These are phyloP conservation scores for Tachuris rubrigastra DNA, from an alignment of 2,113 vertebrate species.

Conservation along the genomic window DNA sequence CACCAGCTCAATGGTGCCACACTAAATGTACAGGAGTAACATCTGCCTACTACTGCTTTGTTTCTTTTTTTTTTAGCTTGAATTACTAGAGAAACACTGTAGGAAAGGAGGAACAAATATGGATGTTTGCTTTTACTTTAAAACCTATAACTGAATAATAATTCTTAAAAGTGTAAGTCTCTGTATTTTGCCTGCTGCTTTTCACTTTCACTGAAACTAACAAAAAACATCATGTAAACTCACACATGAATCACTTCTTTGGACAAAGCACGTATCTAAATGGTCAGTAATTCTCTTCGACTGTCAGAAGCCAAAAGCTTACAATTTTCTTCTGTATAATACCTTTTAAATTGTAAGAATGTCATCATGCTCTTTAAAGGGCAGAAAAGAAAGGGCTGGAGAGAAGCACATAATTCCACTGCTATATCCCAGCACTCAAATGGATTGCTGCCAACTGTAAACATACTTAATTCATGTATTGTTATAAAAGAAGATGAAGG, in stretches of 20 bases:
- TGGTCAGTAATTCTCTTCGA: conserved; percentile 62
- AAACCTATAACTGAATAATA: conserved; percentile 50
- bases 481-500: conserved; percentile 22
- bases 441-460: conserved; percentile 40
- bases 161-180: conserved; percentile 27
- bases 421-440: background rate
- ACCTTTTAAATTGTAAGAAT: conserved; percentile 64
- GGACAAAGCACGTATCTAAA: conserved; percentile 65
- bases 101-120: background rate
- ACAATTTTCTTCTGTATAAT: conserved; percentile 62
- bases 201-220: conserved; percentile 50
- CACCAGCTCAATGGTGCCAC: background rate
- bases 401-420: conserved; percentile 41
- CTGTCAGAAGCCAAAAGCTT: conserved; percentile 72
- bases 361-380: conserved; percentile 53
- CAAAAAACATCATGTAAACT: conserved; percentile 64
- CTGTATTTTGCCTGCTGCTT: conserved; percentile 8
- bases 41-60: background rate
- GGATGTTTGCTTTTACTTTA: background rate
- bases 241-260: conserved; percentile 63
- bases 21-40: background rate
- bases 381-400: background rate
- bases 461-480: conserved; percentile 58
- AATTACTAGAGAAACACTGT: background rate
- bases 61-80: background rate